phyloP scores from a whole-genome alignment of 2,888 invertebrate species.

The Meteorus cinctellus region DNA sequence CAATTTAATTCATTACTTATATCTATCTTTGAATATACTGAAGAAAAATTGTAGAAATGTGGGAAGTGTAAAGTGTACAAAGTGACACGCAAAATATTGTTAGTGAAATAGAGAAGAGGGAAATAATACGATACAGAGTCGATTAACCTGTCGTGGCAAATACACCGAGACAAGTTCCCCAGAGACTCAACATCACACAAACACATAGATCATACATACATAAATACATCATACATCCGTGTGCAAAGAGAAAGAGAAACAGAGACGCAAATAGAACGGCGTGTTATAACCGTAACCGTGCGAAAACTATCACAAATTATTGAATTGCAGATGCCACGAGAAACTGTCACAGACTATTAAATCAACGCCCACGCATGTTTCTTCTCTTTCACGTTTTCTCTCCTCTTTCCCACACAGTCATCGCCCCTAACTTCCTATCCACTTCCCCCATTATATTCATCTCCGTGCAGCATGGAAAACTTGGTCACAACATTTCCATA shows the following conservation, averaged over 20 bases:
- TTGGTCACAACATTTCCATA: slow-evolving; percentile 31
- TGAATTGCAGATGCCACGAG: slow-evolving; percentile 62
- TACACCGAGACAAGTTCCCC: slow-evolving; percentile 21
- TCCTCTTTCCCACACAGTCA: neutral
- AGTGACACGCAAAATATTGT: slow-evolving; percentile 18
- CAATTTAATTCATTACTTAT: neutral
- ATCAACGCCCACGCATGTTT: slow-evolving; percentile 52
- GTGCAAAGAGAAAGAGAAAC: neutral
- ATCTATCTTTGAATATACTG: neutral
- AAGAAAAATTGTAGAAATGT: neutral
- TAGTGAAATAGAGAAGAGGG: neutral
- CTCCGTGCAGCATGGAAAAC: slow-evolving; percentile 19
- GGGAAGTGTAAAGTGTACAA: neutral
- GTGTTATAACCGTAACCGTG: slow-evolving; percentile 49
- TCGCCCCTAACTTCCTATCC: neutral
- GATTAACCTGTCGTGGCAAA: slow-evolving; percentile 28
- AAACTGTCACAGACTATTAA: slow-evolving; percentile 54
- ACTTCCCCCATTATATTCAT: neutral
- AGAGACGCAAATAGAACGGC: neutral
- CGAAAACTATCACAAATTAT: slow-evolving; percentile 61
- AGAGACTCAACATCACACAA: slow-evolving; percentile 5
- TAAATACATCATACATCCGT: neutral
- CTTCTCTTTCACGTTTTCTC: neutral
- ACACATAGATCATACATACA: neutral
- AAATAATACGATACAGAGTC: slow-evolving; percentile 16